These are phyloP conservation scores for Leptinotarsa defecta DNA, from an alignment of 1,140 invertebrate species.

Conservation along the genomic window DNA sequence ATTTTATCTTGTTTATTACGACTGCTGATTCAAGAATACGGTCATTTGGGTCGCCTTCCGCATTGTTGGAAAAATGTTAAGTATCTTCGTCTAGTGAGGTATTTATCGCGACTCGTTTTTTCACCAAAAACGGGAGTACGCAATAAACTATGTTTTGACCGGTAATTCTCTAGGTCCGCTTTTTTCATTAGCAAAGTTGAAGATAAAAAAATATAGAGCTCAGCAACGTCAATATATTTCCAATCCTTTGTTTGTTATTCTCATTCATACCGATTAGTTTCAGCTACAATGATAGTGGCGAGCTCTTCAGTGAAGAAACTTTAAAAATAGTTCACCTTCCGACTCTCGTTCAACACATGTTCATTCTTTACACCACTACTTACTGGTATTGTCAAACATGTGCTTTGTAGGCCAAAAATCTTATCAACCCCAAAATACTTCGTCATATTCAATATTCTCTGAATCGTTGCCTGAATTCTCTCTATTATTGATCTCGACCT, in stretches of 20 bases:
- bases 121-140: constrained; percentile 44
- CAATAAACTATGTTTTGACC: constrained; percentile 41
- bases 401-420: constrained; percentile 15
- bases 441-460: constrained; percentile 17
- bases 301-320: constrained; percentile 10
- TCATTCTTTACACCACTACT: not conserved
- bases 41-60: constrained; percentile 7
- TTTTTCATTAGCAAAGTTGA: constrained; percentile 18
- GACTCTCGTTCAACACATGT: not conserved
- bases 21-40: not conserved
- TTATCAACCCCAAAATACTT: constrained; percentile 19
- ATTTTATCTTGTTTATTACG: constrained; percentile 29
- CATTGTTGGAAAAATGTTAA: constrained; percentile 40
- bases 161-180: constrained; percentile 32
- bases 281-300: not conserved
- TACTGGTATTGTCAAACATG: constrained; percentile 9
- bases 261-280: constrained; percentile 9
- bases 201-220: not conserved
- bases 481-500: constrained; percentile 9
- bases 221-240: not conserved
- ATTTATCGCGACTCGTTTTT: constrained; percentile 43
- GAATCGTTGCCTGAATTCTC: constrained; percentile 1
- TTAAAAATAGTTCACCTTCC: not conserved
- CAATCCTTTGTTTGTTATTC: constrained; percentile 2
- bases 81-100: constrained; percentile 33